A percentile compares a stretch with the other conserved stretches of the same genome.
Conservation (phyloP, 2,113 vertebrate species). For the Leptodactylus fuscus region DNA sequence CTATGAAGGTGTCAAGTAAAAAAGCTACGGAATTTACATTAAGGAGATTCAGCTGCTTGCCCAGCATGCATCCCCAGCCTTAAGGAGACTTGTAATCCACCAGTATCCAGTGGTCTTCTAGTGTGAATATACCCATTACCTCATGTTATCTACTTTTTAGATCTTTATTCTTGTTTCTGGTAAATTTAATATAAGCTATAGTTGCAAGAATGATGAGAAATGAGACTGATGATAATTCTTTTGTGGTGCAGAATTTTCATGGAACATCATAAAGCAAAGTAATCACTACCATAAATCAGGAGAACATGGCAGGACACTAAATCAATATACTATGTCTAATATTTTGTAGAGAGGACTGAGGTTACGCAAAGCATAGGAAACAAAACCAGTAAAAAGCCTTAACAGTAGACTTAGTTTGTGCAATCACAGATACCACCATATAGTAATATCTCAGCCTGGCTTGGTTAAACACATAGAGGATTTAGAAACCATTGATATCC, state of each 20-base stretch:
- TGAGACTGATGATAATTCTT: constrained; percentile 50
- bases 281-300: constrained; percentile 57
- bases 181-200: constrained; percentile 27
- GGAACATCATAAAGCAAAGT: constrained; percentile 58
- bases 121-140: not conserved
- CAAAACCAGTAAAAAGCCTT: constrained; percentile 5
- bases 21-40: too few species aligned
- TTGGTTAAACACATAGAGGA: not conserved
- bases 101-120: not conserved
- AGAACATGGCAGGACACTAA: constrained; percentile 53
- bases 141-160: constrained; percentile 4
- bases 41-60: too few species aligned
- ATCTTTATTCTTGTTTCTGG: constrained; percentile 39
- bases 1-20: too few species aligned
- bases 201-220: constrained; percentile 18
- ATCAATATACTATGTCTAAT: constrained; percentile 58
- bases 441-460: too few species aligned
- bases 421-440: constrained; percentile 19
- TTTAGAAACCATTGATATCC: too few species aligned
- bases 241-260: constrained; percentile 51
- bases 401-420: constrained; percentile 33
- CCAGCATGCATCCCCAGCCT: too few species aligned
- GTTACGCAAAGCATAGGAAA: constrained; percentile 32
- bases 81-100: not conserved
- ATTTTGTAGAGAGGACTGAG: constrained; percentile 41